A percentile compares a stretch with the other conserved stretches of the same genome.
Conservation (phyloP, 2,797 vertebrate genomes). For the Premnoplex brunnescens region DNA sequence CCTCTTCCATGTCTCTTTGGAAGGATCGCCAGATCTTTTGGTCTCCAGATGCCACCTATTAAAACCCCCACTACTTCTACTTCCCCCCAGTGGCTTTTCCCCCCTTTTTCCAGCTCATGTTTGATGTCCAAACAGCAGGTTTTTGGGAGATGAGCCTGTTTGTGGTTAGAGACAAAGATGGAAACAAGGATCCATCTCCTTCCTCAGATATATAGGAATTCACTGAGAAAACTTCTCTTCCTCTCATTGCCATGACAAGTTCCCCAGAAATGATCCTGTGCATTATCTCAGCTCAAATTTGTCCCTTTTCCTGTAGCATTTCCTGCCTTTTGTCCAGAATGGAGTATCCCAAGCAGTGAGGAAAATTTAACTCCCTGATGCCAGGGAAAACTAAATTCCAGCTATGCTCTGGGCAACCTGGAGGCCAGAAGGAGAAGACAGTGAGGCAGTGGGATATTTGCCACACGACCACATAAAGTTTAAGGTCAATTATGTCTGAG, state of each 20-base stretch:
- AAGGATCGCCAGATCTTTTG: neutral
- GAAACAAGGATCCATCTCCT: neutral
- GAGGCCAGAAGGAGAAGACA: neutral
- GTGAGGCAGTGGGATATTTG: neutral
- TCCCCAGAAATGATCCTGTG: neutral
- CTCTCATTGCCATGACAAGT: neutral
- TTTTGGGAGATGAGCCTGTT: neutral
- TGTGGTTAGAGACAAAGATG: neutral
- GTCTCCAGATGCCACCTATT: neutral
- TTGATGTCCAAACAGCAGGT: neutral
- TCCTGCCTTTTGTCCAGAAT: neutral
- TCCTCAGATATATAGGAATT: neutral
- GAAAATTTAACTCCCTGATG: neutral
- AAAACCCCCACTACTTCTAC: neutral
- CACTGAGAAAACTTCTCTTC: neutral
- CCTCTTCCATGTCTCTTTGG: neutral
- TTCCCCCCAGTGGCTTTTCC: neutral
- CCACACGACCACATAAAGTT: conserved; percentile 34
- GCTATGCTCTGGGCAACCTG: neutral
- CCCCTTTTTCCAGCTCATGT: rapidly evolving
- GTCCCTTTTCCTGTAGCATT: neutral
- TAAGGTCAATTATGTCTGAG: conserved; percentile 64
- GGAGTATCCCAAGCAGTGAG: neutral
- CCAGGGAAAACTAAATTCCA: neutral
- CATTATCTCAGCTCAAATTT: neutral